These are phyloP conservation scores for Amphipoea lucens DNA, from an alignment of 2,888 invertebrate genomes.

Conservation along the genomic window DNA sequence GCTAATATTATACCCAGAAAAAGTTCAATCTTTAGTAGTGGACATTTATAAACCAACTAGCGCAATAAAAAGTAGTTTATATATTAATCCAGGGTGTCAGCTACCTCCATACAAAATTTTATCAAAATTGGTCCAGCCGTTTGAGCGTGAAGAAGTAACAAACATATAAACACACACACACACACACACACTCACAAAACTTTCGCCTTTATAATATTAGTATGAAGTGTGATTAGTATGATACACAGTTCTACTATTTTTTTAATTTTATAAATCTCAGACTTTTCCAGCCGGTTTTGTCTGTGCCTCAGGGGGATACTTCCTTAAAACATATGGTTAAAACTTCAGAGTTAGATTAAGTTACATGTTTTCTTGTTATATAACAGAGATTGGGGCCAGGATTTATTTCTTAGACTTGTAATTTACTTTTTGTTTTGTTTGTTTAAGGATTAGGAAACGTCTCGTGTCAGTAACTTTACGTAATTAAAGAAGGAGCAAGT, in stretches of 20 bases:
- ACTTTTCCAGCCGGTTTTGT: not conserved
- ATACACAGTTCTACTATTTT: not conserved
- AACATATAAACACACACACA: too few species aligned
- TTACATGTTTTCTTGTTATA: constrained; percentile 21
- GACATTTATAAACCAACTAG: not conserved
- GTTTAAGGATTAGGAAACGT: constrained; percentile 1
- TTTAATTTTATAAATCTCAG: not conserved
- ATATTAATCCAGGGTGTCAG: too few species aligned
- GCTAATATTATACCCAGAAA: too few species aligned
- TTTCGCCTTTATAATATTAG: too few species aligned
- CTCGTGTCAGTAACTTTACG: not conserved
- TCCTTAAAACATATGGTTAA: not conserved
- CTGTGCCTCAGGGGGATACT: not conserved
- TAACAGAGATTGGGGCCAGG: not conserved
- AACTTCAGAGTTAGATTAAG: constrained; percentile 21
- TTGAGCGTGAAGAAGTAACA: too few species aligned
- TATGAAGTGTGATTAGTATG: too few species aligned
- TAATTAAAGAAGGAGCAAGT: constrained; percentile 5
- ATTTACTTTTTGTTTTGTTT: constrained; percentile 8
- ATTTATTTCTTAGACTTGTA: constrained; percentile 11
- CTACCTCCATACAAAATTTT: too few species aligned
- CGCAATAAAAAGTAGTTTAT: too few species aligned
- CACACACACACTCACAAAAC: too few species aligned
- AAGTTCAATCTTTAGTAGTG: not conserved
- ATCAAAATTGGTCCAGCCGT: too few species aligned